phyloP scores from a whole-genome alignment of 2,888 invertebrate species.

The Resseliella maxima region DNA sequence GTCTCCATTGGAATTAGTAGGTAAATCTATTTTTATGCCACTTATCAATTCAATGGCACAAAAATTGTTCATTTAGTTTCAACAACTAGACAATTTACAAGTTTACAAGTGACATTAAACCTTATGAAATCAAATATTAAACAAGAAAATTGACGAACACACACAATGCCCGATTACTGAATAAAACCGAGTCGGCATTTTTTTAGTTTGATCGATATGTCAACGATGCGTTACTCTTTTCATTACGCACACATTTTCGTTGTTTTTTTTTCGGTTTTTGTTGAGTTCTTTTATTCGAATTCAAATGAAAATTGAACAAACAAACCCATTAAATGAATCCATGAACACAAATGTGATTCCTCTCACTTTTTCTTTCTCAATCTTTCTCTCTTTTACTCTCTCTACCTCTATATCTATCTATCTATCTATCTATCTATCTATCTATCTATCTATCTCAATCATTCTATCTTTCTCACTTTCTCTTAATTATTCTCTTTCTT shows the following conservation, averaged over 20 bases:
- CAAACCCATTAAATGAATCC: not conserved
- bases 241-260: not conserved
- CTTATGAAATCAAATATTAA: not conserved
- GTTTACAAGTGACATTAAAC: not conserved
- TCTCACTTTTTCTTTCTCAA: not conserved
- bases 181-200: not conserved
- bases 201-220: slow-evolving; percentile 38
- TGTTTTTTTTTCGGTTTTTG: too few relatives aligned
- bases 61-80: not conserved
- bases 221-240: slow-evolving; percentile 1
- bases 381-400: not conserved
- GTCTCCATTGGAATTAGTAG: not conserved
- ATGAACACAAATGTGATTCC: not conserved
- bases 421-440: too few relatives aligned
- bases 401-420: not conserved
- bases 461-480: too few relatives aligned
- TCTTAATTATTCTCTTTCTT: too few relatives aligned
- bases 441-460: too few relatives aligned
- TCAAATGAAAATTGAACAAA: slow-evolving; percentile 5
- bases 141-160: not conserved
- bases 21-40: not conserved
- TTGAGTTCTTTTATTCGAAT: too few relatives aligned
- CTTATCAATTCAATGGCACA: not conserved
- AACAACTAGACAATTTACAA: too few relatives aligned
- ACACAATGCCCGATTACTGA: not conserved